Conservation (phyloP, 2,888 invertebrate genomes). For the Choristoneura rosaceana region DNA sequence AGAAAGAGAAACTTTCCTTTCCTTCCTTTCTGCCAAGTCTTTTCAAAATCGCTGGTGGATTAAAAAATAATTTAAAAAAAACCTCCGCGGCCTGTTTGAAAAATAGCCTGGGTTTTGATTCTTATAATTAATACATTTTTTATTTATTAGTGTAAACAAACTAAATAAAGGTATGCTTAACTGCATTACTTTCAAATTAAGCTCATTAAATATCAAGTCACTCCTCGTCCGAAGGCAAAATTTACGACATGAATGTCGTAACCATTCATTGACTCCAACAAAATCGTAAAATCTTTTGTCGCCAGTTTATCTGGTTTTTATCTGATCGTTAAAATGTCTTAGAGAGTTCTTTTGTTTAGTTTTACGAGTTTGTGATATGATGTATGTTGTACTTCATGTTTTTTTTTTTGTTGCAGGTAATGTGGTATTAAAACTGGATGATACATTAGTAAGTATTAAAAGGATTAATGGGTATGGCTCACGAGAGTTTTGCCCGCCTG, state of each 20-base stretch:
- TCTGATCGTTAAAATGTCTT: conserved; percentile 56
- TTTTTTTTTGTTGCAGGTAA: conserved; percentile 40
- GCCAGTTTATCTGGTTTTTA: conserved; percentile 49
- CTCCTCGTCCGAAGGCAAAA: conserved; percentile 1
- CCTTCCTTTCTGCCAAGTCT: too few species aligned
- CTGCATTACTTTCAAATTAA: conserved; percentile 31
- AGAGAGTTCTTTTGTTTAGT: conserved; percentile 44
- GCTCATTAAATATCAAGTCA: conserved; percentile 15
- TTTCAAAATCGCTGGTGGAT: too few species aligned
- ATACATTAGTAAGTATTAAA: conserved; percentile 21
- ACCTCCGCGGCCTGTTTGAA: too few species aligned
- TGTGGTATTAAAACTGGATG: neutral
- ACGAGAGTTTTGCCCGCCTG: too few species aligned
- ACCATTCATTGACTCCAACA: conserved; percentile 28
- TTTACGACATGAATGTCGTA: conserved; percentile 22
- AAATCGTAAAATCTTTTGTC: conserved; percentile 64
- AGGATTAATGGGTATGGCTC: too few species aligned
- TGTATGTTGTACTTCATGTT: conserved; percentile 8
- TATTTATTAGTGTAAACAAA: neutral
- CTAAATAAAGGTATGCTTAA: conserved; percentile 15
- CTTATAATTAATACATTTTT: neutral
- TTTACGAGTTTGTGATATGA: conserved; percentile 32
- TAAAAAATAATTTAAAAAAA: too few species aligned
- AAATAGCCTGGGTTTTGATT: too few species aligned
- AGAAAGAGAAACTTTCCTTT: too few species aligned